Evolutionary conservation across 2,113 vertebrate species (phyloP).

Genomic region (Pseudonaja textilis): DNA sequence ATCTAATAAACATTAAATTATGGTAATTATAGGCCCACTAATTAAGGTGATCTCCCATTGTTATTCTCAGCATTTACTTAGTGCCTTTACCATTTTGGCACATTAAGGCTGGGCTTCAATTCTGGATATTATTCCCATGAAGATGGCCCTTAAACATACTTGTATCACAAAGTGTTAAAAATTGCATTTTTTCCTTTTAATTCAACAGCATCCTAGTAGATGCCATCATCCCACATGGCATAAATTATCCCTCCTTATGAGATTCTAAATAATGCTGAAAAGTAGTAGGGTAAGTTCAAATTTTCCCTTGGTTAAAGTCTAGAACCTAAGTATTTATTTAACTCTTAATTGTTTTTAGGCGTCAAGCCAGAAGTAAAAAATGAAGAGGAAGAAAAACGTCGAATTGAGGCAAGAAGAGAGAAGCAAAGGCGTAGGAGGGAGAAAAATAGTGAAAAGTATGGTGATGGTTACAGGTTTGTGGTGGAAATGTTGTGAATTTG

Average conservation of each 20-base stretch:
- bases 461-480: constrained; percentile 83
- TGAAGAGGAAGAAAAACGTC: constrained; percentile 79
- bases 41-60: neutral
- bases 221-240: rapidly evolving
- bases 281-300: neutral
- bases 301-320: constrained; percentile 1
- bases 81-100: neutral
- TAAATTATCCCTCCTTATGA: constrained; percentile 20
- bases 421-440: constrained; percentile 82
- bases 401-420: constrained; percentile 78
- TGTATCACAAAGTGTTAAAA: neutral
- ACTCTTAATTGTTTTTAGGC: constrained; percentile 47
- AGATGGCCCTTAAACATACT: neutral
- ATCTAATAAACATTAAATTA: neutral
- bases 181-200: constrained; percentile 2
- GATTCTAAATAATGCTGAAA: neutral
- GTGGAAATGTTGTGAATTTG: constrained; percentile 24
- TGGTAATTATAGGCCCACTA: neutral
- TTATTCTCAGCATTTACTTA: neutral
- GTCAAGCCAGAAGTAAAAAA: constrained; percentile 74
- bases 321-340: neutral
- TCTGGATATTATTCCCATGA: constrained; percentile 4
- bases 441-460: constrained; percentile 85
- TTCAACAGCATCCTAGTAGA: neutral
- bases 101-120: neutral